Evolutionary conservation across 2,797 vertebrate genomes (phyloP).

Genomic region (Lerista edwardsae): DNA sequence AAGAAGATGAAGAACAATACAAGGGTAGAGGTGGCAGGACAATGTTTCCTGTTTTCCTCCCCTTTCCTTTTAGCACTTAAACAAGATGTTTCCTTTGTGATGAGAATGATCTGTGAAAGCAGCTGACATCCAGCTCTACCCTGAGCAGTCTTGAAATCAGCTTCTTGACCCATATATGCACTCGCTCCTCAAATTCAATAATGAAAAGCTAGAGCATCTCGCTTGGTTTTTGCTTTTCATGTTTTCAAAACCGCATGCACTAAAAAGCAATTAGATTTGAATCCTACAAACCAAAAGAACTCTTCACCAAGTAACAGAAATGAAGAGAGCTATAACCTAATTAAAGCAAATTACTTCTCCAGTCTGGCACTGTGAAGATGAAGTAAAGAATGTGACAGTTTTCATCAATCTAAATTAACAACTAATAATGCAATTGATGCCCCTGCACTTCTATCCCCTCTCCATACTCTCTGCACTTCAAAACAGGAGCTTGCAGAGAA

Average conservation of each 20-base stretch:
- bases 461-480: too few species aligned
- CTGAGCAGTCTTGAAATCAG: neutral
- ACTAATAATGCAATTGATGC: neutral
- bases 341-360: neutral
- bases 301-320: neutral
- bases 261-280: neutral
- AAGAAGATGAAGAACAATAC: neutral
- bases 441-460: too few species aligned
- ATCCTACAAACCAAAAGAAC: neutral
- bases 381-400: neutral
- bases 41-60: neutral
- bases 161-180: neutral
- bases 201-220: accelerated
- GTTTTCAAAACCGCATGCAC: neutral
- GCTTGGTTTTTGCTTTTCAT: neutral
- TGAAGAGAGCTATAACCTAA: neutral
- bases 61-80: slow-evolving; percentile 29
- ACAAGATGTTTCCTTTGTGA: neutral
- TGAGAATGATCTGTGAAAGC: neutral
- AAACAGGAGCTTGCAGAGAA: neutral
- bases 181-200: accelerated
- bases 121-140: neutral
- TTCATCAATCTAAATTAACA: neutral
- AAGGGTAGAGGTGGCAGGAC: neutral
- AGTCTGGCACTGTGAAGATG: neutral